Percentiles rank a stretch among this genome's conserved stretches.
Conservation (phyloP, 1,140 invertebrate species). For the silkworm (Bombyx mori) region ASM3026992v2 NC_085112.1:6692501-6693000, state of each 20-base stretch:
- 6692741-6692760: neutral
- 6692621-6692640: no score
- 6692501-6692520: no score
- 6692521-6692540: no score
- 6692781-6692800: slow-evolving; percentile 20
- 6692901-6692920: slow-evolving; percentile 64
- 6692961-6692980: slow-evolving; percentile 14
- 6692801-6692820: slow-evolving; percentile 11
- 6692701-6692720: no score
- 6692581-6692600: no score
- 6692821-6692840: slow-evolving; percentile 46
- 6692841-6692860: slow-evolving; percentile 62
- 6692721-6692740: neutral
- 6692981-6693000: neutral
- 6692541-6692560: no score
- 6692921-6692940: slow-evolving; percentile 54
- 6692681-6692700: no score
- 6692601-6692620: no score
- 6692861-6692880: slow-evolving; percentile 58
- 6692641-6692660: no score
- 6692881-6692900: slow-evolving; percentile 62
- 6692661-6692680: no score
- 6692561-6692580: no score
- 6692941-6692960: slow-evolving; percentile 21
- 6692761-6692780: slow-evolving; percentile 7